Evolutionary conservation across 2,113 vertebrate genomes (phyloP), one percentile per base, ranked within the genome.

Genomic region (Narcine bancroftii): DNA sequence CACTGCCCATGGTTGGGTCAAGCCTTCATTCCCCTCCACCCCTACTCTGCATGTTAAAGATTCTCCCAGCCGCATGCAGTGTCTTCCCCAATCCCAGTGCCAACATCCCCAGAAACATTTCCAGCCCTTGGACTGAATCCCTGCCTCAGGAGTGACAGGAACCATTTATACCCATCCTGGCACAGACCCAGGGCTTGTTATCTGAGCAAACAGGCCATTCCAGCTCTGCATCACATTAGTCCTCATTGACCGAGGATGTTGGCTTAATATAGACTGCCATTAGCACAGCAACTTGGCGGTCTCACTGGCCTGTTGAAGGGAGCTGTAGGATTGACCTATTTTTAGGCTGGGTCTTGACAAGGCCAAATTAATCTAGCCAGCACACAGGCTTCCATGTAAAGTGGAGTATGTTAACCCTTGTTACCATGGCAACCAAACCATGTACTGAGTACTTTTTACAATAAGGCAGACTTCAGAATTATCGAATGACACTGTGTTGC

Each of bases 211-310:
- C 50, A 53, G 45, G 47, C 79, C 79, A 83, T 45, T 83, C 29
- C 60, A 85, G 81, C 56, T 56, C 60, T 6, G 1, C n/a, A 36
- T n/a, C n/a, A 36, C 81, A 87, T n/a, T n/a, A 87, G 81, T 15
- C 17, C 81, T 87, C 81, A 87, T 87, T 87, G 60, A n/a, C 81
- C 21, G 33, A 63, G 79, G 33, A 87, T 19, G 15, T 53, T 36
- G 53, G 81, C 81, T 87, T 87, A 87, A 60, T 87, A 87, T 87
- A 87, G 81, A 87, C 53, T 60, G 81, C 53, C 45, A 24, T 63
- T 87, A 63, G 36, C 56, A 5, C 53, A 87, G 29, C 81, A 60
- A 15, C 81, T 87, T 36, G 19, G 81, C 81, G 60, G 39, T 53
- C 29, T 19, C 17, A 36, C 33, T 36, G 81, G 81, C 53, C 56